Evolutionary conservation across 2,797 vertebrate genomes (phyloP), one percentile per base, ranked within the genome.

Genomic region (Antennarius maculatus): DNA sequence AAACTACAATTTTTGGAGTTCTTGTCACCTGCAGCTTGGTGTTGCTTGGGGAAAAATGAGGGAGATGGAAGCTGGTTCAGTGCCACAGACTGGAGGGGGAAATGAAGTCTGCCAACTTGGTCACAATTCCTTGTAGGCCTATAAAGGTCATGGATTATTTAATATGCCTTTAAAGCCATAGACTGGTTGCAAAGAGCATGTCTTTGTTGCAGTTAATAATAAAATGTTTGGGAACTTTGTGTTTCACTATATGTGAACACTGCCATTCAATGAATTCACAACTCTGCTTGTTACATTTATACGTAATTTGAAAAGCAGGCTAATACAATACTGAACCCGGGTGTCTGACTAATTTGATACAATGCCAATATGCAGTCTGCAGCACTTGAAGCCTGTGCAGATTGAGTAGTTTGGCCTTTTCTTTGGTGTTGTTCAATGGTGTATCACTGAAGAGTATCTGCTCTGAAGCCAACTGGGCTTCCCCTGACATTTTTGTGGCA

Each of bases 401-500:
- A 43, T 43, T 43, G 42, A 43, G 59, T 54, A 49, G 74, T 81
- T 71, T 87, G 86, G 83, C 85, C 82, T 89, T 90, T 88, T 74
- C 83, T 74, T 64, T 82, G 75, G 78, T 78, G 69, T 47, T 46
- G 71, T 77, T 85, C 78, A 74, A 29, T 75, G 75, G 73, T 66
- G 74, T 76, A 69, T 82, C 83, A 49, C 72, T 69, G 81, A 76
- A 59, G 79, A 83, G 79, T 68, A 72, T 80, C 71, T 59, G 71
- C 64, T 48, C 50, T 43, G 61, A 66, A 83, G 86, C 86, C 86
- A 83, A 74, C 67, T 58, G 76, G 77, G 81, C 74, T 74, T 82
- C 86, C 86, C 86, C 74, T 88, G 89, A 88, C 84, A 88, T 86
- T 88, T 86, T 77, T 83, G 74, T 91, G 89, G 89, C 89, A 89